Percentiles rank a stretch among this genome's conserved stretches.
phyloP scores from a whole-genome alignment of 2,888 invertebrate genomes.

The Cantharis rustica region DNA sequence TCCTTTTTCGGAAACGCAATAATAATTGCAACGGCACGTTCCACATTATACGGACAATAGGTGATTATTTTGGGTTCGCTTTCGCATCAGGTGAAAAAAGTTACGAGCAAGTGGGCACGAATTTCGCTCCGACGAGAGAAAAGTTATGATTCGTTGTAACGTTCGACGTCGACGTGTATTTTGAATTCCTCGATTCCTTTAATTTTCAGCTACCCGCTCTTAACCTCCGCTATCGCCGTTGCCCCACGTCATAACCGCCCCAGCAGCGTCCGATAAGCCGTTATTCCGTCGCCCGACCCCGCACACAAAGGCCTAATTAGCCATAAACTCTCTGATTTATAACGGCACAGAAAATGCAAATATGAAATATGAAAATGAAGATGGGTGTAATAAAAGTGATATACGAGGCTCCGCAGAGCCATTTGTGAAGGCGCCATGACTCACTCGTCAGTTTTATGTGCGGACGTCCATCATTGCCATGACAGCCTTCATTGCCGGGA shows the following conservation, averaged over 20 bases:
- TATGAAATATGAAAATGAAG: slow-evolving; percentile 66
- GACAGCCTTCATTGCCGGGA: slow-evolving; percentile 66
- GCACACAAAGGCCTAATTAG: slow-evolving; percentile 64
- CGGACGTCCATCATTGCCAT: slow-evolving; percentile 72
- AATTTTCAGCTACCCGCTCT: slow-evolving; percentile 29
- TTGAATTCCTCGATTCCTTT: slow-evolving; percentile 30
- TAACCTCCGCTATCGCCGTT: slow-evolving; percentile 33
- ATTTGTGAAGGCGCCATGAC: slow-evolving; percentile 70
- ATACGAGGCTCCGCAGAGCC: slow-evolving; percentile 78
- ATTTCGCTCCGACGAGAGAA: not conserved
- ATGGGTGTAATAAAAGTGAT: slow-evolving; percentile 79
- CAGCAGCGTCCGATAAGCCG: slow-evolving; percentile 57
- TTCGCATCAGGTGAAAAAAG: not conserved
- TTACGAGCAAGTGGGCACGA: not conserved
- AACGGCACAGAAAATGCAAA: slow-evolving; percentile 65
- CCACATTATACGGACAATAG: not conserved
- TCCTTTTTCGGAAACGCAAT: not conserved
- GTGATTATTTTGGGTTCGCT: not conserved
- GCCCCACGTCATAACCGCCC: slow-evolving; percentile 37
- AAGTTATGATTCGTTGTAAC: not conserved
- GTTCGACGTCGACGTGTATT: slow-evolving; percentile 17
- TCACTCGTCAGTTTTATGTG: slow-evolving; percentile 77
- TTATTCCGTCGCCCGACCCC: slow-evolving; percentile 53
- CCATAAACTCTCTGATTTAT: slow-evolving; percentile 69
- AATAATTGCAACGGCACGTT: not conserved